Percentiles rank a stretch among this genome's conserved stretches.
Evolutionary conservation across 2,797 vertebrate genomes (phyloP).

Genomic region (Pangasius mekongensis): DNA sequence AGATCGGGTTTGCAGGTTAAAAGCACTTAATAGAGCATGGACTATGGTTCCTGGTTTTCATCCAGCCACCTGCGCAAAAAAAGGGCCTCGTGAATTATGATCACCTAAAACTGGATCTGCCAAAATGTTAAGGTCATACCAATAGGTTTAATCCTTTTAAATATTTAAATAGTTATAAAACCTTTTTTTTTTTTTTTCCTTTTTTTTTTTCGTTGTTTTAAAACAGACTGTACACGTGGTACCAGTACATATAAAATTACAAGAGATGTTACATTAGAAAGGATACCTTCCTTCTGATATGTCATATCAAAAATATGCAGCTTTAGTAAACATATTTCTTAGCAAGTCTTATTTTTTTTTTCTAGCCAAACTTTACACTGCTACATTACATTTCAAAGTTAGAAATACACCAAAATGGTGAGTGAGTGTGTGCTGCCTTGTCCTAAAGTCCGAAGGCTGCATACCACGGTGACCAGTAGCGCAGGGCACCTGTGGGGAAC

Average conservation of each 20-base stretch:
- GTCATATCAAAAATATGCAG: slow-evolving; percentile 92
- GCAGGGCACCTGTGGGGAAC: slow-evolving; percentile 50
- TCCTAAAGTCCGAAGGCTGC: slow-evolving; percentile 51
- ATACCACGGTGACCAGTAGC: slow-evolving; percentile 50
- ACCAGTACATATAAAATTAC: slow-evolving; percentile 83
- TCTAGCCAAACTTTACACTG: slow-evolving; percentile 82
- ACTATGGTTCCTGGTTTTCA: slow-evolving; percentile 48
- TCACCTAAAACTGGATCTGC: slow-evolving; percentile 54
- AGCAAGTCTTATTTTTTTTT: slow-evolving; percentile 68
- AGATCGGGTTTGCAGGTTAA: slow-evolving; percentile 50
- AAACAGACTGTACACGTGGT: slow-evolving; percentile 80
- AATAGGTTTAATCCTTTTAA: slow-evolving; percentile 73
- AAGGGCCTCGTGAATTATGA: slow-evolving; percentile 61
- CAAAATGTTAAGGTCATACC: slow-evolving; percentile 65
- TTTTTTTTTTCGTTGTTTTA: slow-evolving; percentile 62
- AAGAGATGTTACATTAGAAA: slow-evolving; percentile 86
- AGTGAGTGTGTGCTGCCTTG: slow-evolving; percentile 62
- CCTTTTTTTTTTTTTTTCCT: slow-evolving; percentile 65
- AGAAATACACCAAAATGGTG: slow-evolving; percentile 63
- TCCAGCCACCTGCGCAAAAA: slow-evolving; percentile 30
- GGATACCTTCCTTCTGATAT: slow-evolving; percentile 78
- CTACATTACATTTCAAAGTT: slow-evolving; percentile 81
- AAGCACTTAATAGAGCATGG: slow-evolving; percentile 66
- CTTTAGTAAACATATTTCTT: slow-evolving; percentile 86
- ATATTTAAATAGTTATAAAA: slow-evolving; percentile 84